A percentile compares a stretch with the other conserved stretches of the same genome.
These are phyloP conservation scores for Diglossa cyanea DNA, from an alignment of 2,797 vertebrate genomes.

Conservation along the genomic window DNA sequence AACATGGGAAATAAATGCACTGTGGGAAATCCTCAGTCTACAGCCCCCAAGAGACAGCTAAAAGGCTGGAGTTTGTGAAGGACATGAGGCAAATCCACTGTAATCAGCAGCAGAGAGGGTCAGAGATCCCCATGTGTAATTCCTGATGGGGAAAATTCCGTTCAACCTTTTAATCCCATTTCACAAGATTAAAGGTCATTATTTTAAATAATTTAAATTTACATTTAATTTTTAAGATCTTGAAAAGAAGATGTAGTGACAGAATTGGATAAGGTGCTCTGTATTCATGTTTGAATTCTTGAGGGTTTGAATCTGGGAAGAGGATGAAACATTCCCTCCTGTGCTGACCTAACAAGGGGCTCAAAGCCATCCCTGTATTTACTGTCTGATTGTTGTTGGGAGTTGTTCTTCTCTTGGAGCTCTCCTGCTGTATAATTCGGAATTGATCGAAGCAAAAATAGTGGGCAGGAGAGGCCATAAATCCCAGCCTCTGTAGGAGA, in stretches of 20 bases:
- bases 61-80: neutral
- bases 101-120: neutral
- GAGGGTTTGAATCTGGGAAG: neutral
- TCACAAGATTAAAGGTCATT: neutral
- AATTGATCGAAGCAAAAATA: neutral
- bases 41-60: neutral
- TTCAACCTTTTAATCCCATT: neutral
- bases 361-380: neutral
- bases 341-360: neutral
- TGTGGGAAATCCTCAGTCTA: neutral
- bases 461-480: neutral
- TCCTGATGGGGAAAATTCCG: neutral
- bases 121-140: neutral
- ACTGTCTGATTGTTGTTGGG: neutral
- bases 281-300: neutral
- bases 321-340: neutral
- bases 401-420: neutral
- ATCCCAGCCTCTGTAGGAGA: neutral
- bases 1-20: neutral
- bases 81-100: neutral
- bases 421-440: neutral
- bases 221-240: neutral
- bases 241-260: neutral
- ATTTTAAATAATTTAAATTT: neutral
- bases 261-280: neutral